These are phyloP conservation scores for Cacoxenus indagator DNA, from an alignment of 2,888 invertebrate species.

Conservation along the genomic window DNA sequence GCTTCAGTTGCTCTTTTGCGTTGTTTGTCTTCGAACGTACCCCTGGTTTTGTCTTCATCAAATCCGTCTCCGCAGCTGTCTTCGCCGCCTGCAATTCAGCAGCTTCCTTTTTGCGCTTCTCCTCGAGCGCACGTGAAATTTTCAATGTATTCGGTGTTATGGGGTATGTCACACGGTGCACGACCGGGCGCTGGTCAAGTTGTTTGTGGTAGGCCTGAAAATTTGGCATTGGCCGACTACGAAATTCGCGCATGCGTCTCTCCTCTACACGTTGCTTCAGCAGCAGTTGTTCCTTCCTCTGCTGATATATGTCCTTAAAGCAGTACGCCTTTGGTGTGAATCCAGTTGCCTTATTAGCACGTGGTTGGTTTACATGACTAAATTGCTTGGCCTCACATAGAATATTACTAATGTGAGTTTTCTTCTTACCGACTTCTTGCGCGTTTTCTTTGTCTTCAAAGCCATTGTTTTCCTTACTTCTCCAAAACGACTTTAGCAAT, in stretches of 20 bases:
- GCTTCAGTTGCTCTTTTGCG: not conserved
- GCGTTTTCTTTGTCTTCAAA: not conserved
- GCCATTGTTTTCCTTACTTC: not conserved
- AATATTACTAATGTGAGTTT: not conserved
- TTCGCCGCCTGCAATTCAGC: constrained; percentile 10
- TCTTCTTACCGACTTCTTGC: not conserved
- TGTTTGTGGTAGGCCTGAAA: constrained; percentile 43
- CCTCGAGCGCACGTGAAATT: constrained; percentile 29
- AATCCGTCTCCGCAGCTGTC: constrained; percentile 3
- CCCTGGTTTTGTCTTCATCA: not conserved
- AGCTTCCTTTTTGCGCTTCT: constrained; percentile 35
- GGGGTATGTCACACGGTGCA: constrained; percentile 44
- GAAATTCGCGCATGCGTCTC: constrained; percentile 45
- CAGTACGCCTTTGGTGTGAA: constrained; percentile 41
- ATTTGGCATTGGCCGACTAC: constrained; percentile 55
- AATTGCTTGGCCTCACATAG: not conserved
- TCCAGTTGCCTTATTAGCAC: not conserved
- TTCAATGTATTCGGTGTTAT: constrained; percentile 51
- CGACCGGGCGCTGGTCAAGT: constrained; percentile 5
- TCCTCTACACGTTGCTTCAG: constrained; percentile 32
- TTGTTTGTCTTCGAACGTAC: not conserved
- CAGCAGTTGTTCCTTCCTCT: constrained; percentile 32
- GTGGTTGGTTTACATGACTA: not conserved
- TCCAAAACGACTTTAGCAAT: not conserved
- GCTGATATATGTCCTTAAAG: constrained; percentile 51